These are phyloP conservation scores for Agapostemon virescens DNA, from an alignment of 2,888 invertebrate species.

Conservation along the genomic window DNA sequence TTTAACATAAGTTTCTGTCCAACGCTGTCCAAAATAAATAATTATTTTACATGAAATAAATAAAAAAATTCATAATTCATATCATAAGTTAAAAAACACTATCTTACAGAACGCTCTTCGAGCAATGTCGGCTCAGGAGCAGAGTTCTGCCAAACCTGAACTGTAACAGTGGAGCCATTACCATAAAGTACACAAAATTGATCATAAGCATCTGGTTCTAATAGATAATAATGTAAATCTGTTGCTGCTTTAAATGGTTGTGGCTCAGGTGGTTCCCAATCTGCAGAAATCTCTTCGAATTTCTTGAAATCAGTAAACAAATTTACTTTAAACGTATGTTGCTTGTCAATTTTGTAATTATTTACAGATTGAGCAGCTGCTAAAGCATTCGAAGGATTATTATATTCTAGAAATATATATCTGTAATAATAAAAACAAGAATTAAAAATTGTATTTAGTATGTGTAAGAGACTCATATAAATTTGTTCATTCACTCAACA, in stretches of 20 bases:
- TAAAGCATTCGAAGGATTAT: slow-evolving; percentile 90
- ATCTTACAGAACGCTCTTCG: slow-evolving; percentile 89
- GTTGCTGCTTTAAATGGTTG: slow-evolving; percentile 95
- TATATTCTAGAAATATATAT: slow-evolving; percentile 96
- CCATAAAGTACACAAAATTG: slow-evolving; percentile 96
- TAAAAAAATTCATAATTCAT: slow-evolving; percentile 4
- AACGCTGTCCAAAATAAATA: slow-evolving; percentile 84
- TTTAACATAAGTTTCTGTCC: slow-evolving; percentile 97
- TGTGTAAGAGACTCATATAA: not conserved
- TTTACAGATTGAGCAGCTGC: slow-evolving; percentile 94
- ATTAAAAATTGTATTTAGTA: not conserved
- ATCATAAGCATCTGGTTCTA: slow-evolving; percentile 97
- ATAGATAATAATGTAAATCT: slow-evolving; percentile 94
- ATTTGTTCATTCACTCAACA: not conserved
- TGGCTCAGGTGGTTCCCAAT: slow-evolving; percentile 95
- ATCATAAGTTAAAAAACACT: not conserved
- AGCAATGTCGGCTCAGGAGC: slow-evolving; percentile 91
- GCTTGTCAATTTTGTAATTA: slow-evolving; percentile 97
- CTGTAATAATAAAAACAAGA: slow-evolving; percentile 73
- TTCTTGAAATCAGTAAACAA: slow-evolving; percentile 97
- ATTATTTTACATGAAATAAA: slow-evolving; percentile 28
- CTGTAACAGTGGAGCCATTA: slow-evolving; percentile 87
- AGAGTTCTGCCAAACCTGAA: slow-evolving; percentile 94
- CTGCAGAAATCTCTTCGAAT: slow-evolving; percentile 93
- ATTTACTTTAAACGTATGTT: slow-evolving; percentile 96